These are phyloP conservation scores for Cladorhizidae sp. DNA, from an alignment of 37 sponge, comb jelly and placozoan species.

Conservation along the genomic window DNA sequence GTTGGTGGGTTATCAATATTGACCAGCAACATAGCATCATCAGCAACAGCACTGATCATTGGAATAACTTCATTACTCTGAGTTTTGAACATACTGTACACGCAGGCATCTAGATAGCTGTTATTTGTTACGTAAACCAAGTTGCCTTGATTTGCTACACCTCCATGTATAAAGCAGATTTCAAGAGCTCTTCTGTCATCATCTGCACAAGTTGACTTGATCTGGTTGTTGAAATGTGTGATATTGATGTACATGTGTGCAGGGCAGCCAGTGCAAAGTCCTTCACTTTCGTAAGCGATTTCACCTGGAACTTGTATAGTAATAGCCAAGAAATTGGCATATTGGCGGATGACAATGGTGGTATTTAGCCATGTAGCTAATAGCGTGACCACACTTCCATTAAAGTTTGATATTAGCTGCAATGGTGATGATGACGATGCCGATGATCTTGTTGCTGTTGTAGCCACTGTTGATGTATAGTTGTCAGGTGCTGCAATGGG, in stretches of 20 bases:
- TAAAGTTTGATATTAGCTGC: neutral
- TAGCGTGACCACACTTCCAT: constrained; percentile 18
- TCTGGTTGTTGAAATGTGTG: neutral
- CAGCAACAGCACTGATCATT: constrained; percentile 1
- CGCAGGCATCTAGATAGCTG: constrained; percentile 6
- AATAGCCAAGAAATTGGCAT: constrained; percentile 39
- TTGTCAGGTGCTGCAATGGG: neutral
- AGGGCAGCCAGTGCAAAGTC: constrained; percentile 50
- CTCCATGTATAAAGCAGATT: constrained; percentile 16
- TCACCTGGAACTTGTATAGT: constrained; percentile 35
- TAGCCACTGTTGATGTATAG: no score
- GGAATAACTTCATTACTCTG: neutral
- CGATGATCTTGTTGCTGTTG: no score
- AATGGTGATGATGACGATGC: neutral
- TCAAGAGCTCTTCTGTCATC: neutral
- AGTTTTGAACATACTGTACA: neutral
- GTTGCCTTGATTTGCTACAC: neutral
- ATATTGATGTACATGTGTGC: constrained; percentile 20
- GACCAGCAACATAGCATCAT: neutral
- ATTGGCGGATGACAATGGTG: constrained; percentile 36
- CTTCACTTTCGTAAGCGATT: constrained; percentile 17
- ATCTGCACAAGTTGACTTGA: neutral
- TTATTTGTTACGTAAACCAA: neutral
- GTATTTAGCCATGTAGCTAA: constrained; percentile 51
- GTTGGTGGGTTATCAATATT: neutral